A percentile compares a stretch with the other conserved stretches of the same genome.
Conservation (phyloP, 2,797 vertebrate species). For the Microcaecilia unicolor region DNA sequence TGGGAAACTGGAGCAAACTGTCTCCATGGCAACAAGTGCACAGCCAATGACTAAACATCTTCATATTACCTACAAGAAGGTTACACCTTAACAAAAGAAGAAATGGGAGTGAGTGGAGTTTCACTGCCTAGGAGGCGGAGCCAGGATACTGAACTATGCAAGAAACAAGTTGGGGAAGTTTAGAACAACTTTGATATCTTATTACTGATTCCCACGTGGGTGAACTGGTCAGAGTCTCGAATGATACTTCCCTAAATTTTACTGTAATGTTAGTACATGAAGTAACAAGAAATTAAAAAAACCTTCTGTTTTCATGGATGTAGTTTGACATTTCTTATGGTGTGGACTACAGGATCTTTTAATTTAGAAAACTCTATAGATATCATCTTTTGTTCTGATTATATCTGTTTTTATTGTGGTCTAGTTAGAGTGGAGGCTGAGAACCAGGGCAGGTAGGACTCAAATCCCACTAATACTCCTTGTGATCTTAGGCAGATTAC, state of each 20-base stretch:
- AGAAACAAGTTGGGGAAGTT: background rate
- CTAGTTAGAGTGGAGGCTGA: no score
- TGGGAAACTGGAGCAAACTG: constrained; percentile 85
- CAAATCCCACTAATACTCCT: no score
- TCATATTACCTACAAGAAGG: constrained; percentile 75
- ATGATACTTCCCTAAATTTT: background rate
- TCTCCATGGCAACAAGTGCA: constrained; percentile 84
- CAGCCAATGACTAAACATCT: constrained; percentile 84
- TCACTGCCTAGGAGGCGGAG: no score
- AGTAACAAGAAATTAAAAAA: constrained; percentile 48
- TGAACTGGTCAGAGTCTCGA: constrained; percentile 8
- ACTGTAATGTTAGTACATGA: constrained; percentile 10
- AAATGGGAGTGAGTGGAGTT: background rate
- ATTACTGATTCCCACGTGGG: accelerated
- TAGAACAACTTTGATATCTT: background rate
- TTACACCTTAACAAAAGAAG: constrained; percentile 38
- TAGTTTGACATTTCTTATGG: no score
- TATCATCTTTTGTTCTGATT: no score
- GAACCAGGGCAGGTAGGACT: no score
- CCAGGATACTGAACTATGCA: background rate
- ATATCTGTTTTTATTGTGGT: no score
- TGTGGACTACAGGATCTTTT: no score
- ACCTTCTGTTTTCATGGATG: constrained; percentile 60
- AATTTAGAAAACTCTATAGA: no score
- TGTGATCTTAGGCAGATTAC: no score